phyloP scores from a whole-genome alignment of 2,113 vertebrate species.

The Psophia crepitans region DNA sequence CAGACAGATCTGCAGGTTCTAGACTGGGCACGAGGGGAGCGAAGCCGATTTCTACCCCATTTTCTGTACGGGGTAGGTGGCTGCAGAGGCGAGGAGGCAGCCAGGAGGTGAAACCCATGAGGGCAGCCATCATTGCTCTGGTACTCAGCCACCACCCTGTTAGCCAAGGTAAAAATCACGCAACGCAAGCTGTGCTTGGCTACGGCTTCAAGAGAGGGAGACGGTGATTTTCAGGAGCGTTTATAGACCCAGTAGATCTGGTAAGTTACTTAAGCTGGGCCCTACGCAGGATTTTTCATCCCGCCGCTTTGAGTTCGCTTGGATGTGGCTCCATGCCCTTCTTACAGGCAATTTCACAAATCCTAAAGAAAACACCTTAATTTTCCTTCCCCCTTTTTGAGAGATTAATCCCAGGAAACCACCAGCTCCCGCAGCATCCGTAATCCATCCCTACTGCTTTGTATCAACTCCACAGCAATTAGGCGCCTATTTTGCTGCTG shows the following conservation, averaged over 20 bases:
- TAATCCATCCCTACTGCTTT: background rate
- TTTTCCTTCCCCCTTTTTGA: background rate
- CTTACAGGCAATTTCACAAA: background rate
- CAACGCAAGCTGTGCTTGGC: background rate
- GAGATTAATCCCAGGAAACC: background rate
- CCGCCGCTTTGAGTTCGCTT: background rate
- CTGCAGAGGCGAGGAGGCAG: background rate
- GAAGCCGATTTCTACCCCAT: fast-evolving
- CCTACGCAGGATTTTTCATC: background rate
- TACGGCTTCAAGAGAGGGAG: no score
- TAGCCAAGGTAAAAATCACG: background rate
- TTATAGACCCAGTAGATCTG: no score
- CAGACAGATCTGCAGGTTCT: background rate
- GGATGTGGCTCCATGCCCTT: background rate
- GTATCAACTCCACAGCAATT: background rate
- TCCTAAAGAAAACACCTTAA: background rate
- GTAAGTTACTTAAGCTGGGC: background rate
- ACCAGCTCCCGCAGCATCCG: background rate
- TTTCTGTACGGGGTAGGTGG: background rate
- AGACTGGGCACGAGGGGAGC: fast-evolving
- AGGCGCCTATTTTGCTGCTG: background rate
- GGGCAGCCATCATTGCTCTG: fast-evolving
- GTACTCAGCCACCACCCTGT: fast-evolving
- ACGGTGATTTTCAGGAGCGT: fast-evolving
- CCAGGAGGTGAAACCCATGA: background rate